phyloP scores from a whole-genome alignment of 2,113 vertebrate genomes.

The Pandion haliaetus region DNA sequence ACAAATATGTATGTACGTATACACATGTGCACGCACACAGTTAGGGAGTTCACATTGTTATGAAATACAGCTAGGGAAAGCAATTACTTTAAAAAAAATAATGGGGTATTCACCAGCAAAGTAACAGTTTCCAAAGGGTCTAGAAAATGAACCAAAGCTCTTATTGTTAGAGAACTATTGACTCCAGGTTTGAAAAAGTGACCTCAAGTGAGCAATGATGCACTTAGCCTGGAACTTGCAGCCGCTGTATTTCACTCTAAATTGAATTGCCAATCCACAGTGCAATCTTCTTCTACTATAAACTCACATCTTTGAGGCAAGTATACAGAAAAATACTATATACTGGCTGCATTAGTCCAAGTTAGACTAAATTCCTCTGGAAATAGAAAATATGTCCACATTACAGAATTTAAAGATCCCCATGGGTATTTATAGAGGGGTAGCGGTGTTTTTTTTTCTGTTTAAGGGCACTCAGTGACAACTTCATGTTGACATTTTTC shows the following conservation, averaged over 20 bases:
- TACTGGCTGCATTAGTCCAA: neutral
- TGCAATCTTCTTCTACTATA: slow-evolving; percentile 18
- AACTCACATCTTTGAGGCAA: neutral
- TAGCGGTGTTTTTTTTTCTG: neutral
- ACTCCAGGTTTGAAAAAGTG: slow-evolving; percentile 46
- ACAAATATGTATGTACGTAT: neutral
- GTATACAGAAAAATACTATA: neutral
- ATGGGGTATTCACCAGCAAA: neutral
- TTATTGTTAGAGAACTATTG: slow-evolving; percentile 39
- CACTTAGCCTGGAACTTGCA: slow-evolving; percentile 42
- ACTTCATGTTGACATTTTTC: neutral
- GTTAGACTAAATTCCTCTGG: neutral
- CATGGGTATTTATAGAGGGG: neutral
- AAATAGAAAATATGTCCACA: neutral
- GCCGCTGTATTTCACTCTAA: slow-evolving; percentile 43
- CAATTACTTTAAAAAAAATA: slow-evolving; percentile 10
- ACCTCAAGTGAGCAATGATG: slow-evolving; percentile 57
- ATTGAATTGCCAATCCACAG: slow-evolving; percentile 49
- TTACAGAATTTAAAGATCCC: neutral
- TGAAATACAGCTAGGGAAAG: neutral
- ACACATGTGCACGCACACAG: neutral
- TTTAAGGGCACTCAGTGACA: neutral
- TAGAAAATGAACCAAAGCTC: slow-evolving; percentile 42
- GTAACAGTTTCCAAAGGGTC: slow-evolving; percentile 1
- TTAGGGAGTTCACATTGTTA: neutral